Base-by-base conservation (phyloP, 2,113 vertebrate species). In the Muntiacus muntjak region DNA sequence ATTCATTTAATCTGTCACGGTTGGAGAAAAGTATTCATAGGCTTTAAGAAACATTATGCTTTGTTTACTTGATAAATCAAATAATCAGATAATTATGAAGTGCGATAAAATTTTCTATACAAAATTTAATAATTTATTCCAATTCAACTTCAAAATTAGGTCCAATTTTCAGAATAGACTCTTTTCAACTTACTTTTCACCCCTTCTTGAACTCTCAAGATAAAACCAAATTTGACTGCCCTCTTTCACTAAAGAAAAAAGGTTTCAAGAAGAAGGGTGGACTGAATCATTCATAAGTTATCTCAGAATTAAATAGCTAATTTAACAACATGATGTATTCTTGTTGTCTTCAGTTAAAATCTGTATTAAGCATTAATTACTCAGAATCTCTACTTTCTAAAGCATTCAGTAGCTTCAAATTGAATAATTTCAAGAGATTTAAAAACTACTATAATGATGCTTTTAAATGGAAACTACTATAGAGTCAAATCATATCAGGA, bases 1-100 rank as follows among this genome's bases (percentile, higher is more conserved):
- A 9, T 98, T 96, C 84, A 82, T 92, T 64, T 94, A 58, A 84
- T 91, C 87, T 90, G 81, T 95, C 64, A 57, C 60, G 74, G 83
- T 90, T 83, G 76, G 57, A 62, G 60, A 94, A 94, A 95, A 94
- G 89, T 57, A 87, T 81, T 87, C 85, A 92, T 6, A 89, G 55
- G 28, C 85, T 83, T 40, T 33, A 50, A 26, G 78, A 89, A 94
- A 71, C 54, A 87, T 30, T 54, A 83, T 30, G n/a, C n/a, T 92
- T 54, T 89, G 40, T 55, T 82, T 87, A 74, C 21, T 64, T 17
- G 50, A 64, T 47, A 95, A 88, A 96, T 89, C 54, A 94, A 91
- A 92, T 43, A 67, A 83, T 54, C 62, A 55, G 16, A 47, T 91
- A 47, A 91, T 82, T 83, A 43, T 40, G 11, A 88, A 87, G 30